These are phyloP conservation scores for Dasypus novemcinctus DNA, from an alignment of 2,113 vertebrate species.

Conservation along the genomic window DNA sequence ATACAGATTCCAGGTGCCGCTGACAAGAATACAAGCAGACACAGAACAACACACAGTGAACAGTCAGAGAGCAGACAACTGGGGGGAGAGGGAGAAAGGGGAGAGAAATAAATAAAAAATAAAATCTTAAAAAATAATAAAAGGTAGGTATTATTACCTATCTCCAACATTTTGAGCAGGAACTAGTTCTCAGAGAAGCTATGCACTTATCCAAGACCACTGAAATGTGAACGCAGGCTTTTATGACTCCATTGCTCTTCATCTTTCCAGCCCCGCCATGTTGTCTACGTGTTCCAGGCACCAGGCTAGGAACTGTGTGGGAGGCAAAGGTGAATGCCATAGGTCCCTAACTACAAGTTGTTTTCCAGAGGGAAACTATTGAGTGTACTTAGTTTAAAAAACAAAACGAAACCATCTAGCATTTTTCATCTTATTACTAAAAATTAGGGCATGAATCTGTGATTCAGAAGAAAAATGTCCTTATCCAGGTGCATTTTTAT, in stretches of 20 bases:
- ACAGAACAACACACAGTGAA: no score
- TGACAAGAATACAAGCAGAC: no score
- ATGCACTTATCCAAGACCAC: neutral
- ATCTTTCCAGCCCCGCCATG: neutral
- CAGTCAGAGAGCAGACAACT: no score
- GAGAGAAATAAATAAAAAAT: no score
- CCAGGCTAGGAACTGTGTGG: neutral
- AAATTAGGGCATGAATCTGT: constrained; percentile 39
- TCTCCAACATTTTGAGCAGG: neutral
- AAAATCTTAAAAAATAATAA: no score
- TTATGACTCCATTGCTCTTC: no score
- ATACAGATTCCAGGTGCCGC: no score
- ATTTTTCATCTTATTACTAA: constrained; percentile 56
- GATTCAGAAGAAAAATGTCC: constrained; percentile 69
- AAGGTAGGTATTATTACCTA: neutral
- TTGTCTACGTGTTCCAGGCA: neutral
- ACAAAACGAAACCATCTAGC: neutral
- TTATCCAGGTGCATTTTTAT: constrained; percentile 72
- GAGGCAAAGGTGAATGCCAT: neutral
- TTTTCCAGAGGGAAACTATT: neutral
- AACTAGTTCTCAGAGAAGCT: neutral
- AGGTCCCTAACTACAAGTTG: neutral
- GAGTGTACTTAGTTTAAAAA: neutral
- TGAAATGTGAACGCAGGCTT: neutral
- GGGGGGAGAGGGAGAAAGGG: no score